phyloP scores from a whole-genome alignment of 2,888 invertebrate species.

The Clunio marinus region DNA sequence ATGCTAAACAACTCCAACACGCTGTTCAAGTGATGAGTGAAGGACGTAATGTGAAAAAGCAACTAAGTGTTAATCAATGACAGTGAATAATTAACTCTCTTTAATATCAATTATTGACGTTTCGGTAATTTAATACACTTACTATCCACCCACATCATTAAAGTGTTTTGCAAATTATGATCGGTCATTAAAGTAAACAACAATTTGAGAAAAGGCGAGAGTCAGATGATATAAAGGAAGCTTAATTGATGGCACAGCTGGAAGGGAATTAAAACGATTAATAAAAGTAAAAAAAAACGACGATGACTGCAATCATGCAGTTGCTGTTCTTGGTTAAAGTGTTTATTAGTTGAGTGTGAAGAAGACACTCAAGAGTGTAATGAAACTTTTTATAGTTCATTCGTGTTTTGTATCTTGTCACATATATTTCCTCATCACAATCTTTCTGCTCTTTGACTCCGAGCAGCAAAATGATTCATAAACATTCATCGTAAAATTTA shows the following conservation, averaged over 20 bases:
- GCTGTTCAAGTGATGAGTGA: no score
- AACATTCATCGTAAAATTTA: constrained; percentile 19
- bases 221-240: background rate
- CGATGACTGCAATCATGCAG: background rate
- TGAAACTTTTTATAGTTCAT: background rate
- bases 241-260: background rate
- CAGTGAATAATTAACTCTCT: constrained; percentile 14
- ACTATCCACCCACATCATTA: background rate
- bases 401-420: background rate
- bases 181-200: background rate
- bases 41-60: no score
- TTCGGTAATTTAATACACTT: constrained; percentile 2
- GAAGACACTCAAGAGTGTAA: background rate
- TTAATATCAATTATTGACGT: background rate
- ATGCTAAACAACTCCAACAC: no score
- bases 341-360: background rate
- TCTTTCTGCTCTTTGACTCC: background rate
- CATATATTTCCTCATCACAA: constrained; percentile 1
- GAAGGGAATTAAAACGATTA: background rate
- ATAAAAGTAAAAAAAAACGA: background rate
- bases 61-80: constrained; percentile 7
- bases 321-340: background rate
- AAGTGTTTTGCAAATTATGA: background rate
- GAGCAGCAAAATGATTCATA: constrained; percentile 7
- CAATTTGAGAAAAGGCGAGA: background rate